A percentile compares a stretch with the other conserved stretches of the same genome.
These are phyloP conservation scores for Lissocephala sabroskyi DNA, from an alignment of 2,888 invertebrate species.

Conservation along the genomic window DNA sequence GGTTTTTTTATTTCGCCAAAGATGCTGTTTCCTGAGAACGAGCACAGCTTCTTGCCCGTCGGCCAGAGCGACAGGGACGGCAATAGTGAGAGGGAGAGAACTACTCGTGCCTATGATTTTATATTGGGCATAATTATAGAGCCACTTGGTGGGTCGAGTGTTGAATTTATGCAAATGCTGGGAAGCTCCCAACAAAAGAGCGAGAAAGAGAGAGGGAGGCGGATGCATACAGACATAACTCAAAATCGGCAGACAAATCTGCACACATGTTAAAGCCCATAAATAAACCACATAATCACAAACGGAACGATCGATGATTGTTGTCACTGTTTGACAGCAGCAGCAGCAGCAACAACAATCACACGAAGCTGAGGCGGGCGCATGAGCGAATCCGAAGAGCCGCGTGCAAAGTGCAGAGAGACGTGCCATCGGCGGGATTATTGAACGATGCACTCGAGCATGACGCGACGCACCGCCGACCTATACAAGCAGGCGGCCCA, in stretches of 20 bases:
- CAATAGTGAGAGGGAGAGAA: not conserved
- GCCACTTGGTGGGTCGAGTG: not conserved
- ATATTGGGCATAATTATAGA: too few relatives aligned
- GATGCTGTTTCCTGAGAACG: slow-evolving; percentile 42
- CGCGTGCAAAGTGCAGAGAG: slow-evolving; percentile 60
- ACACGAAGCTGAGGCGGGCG: slow-evolving; percentile 25
- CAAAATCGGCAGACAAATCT: slow-evolving; percentile 69
- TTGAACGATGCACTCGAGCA: slow-evolving; percentile 66
- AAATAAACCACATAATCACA: slow-evolving; percentile 71
- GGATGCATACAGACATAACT: slow-evolving; percentile 42
- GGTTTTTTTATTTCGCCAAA: too few relatives aligned
- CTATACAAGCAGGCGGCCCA: slow-evolving; percentile 40
- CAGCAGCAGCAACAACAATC: slow-evolving; percentile 16
- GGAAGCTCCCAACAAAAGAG: not conserved
- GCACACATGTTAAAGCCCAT: slow-evolving; percentile 70
- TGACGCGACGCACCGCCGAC: slow-evolving; percentile 40
- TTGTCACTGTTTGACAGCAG: slow-evolving; percentile 69
- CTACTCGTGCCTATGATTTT: too few relatives aligned
- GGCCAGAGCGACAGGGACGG: too few relatives aligned
- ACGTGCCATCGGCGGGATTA: slow-evolving; percentile 63
- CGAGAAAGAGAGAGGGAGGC: slow-evolving; percentile 5
- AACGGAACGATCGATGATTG: slow-evolving; percentile 71
- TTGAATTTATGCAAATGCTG: slow-evolving; percentile 47
- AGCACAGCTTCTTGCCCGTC: slow-evolving; percentile 7
- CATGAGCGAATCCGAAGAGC: slow-evolving; percentile 34